These are phyloP conservation scores for Thysanoteuthis rhombus DNA, from an alignment of 2,888 invertebrate genomes.

Conservation along the genomic window DNA sequence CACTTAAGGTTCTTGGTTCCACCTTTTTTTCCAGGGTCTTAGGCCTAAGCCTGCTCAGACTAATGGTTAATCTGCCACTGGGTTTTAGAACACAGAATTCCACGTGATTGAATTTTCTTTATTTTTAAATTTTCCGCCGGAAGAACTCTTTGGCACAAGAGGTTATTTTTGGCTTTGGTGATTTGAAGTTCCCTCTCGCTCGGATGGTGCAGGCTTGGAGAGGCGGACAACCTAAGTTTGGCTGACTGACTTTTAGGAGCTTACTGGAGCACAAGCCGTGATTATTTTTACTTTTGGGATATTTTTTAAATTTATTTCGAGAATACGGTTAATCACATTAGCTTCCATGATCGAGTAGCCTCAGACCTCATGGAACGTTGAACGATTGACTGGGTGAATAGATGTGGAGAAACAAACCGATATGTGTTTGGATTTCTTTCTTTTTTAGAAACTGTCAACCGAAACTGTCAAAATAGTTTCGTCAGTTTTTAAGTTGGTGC, in stretches of 20 bases:
- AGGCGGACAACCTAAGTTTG: background rate
- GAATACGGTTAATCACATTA: background rate
- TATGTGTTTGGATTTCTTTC: too few species aligned
- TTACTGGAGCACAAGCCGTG: background rate
- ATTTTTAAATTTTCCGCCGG: background rate
- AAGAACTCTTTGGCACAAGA: background rate
- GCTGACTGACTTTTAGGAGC: background rate
- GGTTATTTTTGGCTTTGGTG: background rate
- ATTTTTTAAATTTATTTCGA: background rate
- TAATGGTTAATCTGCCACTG: too few species aligned
- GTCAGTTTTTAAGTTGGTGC: too few species aligned
- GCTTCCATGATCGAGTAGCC: background rate
- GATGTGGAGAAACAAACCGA: background rate
- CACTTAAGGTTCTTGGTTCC: too few species aligned
- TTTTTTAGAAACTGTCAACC: too few species aligned
- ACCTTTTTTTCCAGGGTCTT: too few species aligned
- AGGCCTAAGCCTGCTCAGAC: too few species aligned
- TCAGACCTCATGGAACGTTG: background rate
- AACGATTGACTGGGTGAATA: background rate
- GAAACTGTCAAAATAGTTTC: too few species aligned
- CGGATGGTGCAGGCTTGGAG: background rate
- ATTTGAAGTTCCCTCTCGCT: background rate
- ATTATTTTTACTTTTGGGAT: background rate
- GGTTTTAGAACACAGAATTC: too few species aligned
- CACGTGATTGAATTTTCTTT: background rate